Base-by-base conservation (phyloP, 2,797 vertebrate species). In the Chelon auratus region DNA sequence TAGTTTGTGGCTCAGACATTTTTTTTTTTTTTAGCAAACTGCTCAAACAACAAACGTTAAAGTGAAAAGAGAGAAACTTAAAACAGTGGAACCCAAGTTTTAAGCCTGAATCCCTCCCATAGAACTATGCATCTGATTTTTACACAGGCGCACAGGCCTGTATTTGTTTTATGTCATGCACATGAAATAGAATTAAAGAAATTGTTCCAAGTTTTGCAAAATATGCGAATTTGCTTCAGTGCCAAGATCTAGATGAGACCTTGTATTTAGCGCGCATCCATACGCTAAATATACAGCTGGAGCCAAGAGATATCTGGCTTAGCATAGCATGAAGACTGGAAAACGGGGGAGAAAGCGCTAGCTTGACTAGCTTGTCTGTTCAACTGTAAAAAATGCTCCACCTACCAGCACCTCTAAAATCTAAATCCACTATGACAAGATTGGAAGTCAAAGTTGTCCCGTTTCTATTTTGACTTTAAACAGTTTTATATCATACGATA, bases 51-150 rank as follows among this genome's bases (percentile, higher is more conserved):
- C 63, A 68, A 75, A 76, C 53, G 43, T 40, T n/a, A 33, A n/a
- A 56, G 45, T 18, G 30, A 62, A 69, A 62, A 51, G 22, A 74
- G 67, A 87, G 68, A 80, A 90, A 80, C 68, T 63, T 68, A 22
- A 65, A 58, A 51, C 26, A 67, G 81, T 77, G 83, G 39, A 62
- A 62, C 39, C 71, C 70, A 74, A 18, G 77, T 82, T 83, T 85
- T 43, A 74, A 75, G 50, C 67, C 68, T 73, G 64, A 77, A 81
- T 86, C 82, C 80, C 77, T 90, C 80, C 82, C 83, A 91, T 87
- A 87, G 85, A 84, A 82, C 88, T 90, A 92, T 90, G 90, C 90
- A 91, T 75, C 77, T 68, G 71, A 79, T 85, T 83, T 85, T 59
- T 40, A 72, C 51, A 62, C 45, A 70, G 20, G 65, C 54, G 58